Percentiles rank a stretch among this genome's conserved stretches.
These are phyloP conservation scores for Telmatochromis brachygnathus DNA, from an alignment of 2,113 vertebrate genomes.

Conservation along the genomic window DNA sequence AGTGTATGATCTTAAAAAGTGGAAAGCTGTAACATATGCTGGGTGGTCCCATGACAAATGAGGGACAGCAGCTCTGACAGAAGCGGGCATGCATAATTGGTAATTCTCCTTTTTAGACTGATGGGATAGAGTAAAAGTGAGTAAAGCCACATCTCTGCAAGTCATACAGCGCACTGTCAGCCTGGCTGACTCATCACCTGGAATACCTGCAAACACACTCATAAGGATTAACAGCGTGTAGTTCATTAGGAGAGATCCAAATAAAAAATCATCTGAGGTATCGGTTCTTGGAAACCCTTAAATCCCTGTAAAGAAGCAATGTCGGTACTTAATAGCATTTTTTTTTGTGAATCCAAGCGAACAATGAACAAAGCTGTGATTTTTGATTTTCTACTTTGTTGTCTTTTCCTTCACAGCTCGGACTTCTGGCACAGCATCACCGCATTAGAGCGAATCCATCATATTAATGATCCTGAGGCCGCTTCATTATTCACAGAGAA, in stretches of 20 bases:
- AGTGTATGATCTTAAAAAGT: neutral
- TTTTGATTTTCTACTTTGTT: neutral
- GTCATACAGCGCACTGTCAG: neutral
- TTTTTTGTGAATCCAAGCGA: conserved; percentile 1
- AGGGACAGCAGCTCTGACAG: neutral
- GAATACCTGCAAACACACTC: neutral
- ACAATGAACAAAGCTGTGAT: neutral
- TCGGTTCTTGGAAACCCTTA: neutral
- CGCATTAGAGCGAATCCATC: conserved; percentile 49
- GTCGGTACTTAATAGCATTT: neutral
- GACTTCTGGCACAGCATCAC: conserved; percentile 9
- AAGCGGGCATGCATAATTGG: neutral
- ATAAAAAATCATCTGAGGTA: neutral
- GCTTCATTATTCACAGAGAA: conserved; percentile 57
- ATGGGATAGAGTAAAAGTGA: neutral
- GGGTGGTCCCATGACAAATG: neutral
- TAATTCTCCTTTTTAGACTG: neutral
- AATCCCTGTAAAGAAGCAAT: neutral
- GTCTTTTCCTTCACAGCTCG: neutral
- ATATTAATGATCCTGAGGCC: conserved; percentile 50
- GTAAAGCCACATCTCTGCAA: conserved; percentile 9
- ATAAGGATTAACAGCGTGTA: neutral
- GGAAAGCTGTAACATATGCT: conserved; percentile 5
- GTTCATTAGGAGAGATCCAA: neutral
- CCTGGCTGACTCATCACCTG: conserved; percentile 24